These are phyloP conservation scores for Corapipo altera DNA, from an alignment of 2,113 vertebrate species.

Conservation along the genomic window DNA sequence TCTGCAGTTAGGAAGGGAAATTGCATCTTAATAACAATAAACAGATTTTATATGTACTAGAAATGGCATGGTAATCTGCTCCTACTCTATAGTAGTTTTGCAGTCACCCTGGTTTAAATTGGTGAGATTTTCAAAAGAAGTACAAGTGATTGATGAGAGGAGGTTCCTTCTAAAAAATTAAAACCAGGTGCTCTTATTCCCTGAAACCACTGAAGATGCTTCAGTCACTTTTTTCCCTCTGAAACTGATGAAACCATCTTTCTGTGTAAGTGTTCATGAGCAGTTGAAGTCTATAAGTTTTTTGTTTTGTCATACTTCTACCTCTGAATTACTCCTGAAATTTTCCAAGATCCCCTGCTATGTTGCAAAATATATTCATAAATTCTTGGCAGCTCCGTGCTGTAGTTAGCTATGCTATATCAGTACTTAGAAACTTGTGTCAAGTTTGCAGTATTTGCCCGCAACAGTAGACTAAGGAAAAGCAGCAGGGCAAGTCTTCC, in stretches of 20 bases:
- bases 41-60: background rate
- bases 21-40: background rate
- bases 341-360: background rate
- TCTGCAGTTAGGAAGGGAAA: background rate
- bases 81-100: background rate
- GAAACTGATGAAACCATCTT: background rate
- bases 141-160: background rate
- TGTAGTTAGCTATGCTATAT: background rate
- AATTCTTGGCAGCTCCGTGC: background rate
- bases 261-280: background rate
- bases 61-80: background rate
- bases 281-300: background rate
- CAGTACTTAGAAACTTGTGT: background rate
- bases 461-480: background rate
- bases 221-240: background rate
- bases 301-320: background rate
- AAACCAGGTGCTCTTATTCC: background rate
- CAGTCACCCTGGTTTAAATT: background rate
- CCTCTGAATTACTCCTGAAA: background rate
- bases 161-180: background rate
- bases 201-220: background rate
- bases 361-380: background rate
- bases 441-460: background rate
- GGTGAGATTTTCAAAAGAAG: background rate
- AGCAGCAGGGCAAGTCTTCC: background rate